Evolutionary conservation across 2,113 vertebrate species (phyloP), one percentile per base, ranked within the genome.

Genomic region (Leucopternis melanops): DNA sequence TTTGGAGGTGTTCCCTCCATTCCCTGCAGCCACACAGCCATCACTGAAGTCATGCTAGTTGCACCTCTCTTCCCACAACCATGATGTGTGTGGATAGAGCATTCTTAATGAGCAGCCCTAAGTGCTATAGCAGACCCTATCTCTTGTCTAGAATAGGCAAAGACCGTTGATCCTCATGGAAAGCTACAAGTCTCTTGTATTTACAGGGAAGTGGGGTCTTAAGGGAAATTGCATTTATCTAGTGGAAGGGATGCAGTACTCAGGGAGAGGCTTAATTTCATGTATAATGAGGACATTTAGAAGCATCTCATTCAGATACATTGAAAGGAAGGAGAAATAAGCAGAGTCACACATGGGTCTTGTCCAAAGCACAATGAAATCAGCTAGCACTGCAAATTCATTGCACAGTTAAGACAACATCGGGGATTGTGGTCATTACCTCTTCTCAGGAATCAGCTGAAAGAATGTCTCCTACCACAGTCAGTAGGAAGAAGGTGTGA

Each of bases 11-110:
- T 26, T 69, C 9, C 49, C 47, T 82, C 55, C 32, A 29, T 15
- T 63, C 10, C n/a, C 19, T 3, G 1, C 25, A 89, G 59, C 13
- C 42, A 59, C 40, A 20, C 17, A 57, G 31, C 55, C 50, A 26
- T 25, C 25, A 62, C 8, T 29, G 32, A 65, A 21, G 4, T 19
- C 16, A 54, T 0, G 0, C 26, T 16, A 16, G 26, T 11, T 74
- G 63, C 5, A 20, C 15, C 20, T 54, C 38, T 66, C 40, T 49
- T 13, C 45, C 10, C 34, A 52, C 36, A 70, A 3, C 9, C 16
- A 38, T 1, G 2, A 83, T 15, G 5, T 45, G 17, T 49, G 32
- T 1, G 0, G 10, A 9, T 26, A 74, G 11, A 80, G 5, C 29
- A 23, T 40, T 55, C 14, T 79, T 26, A 21, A 26, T 7, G 13